Conservation (phyloP, 2,113 vertebrate species). For the Cololabis saira region DNA sequence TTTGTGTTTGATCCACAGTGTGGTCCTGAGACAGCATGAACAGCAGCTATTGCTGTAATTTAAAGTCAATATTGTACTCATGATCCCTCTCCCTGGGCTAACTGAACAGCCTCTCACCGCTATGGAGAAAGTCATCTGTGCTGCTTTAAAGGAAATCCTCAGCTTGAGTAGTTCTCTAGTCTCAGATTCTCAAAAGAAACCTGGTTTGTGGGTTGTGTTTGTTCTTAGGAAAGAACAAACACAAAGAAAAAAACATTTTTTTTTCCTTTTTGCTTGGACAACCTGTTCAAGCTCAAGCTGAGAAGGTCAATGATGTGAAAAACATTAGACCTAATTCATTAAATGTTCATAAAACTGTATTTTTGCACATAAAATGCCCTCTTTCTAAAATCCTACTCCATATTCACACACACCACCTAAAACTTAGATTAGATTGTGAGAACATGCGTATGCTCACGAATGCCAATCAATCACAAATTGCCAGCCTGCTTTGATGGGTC, state of each 20-base stretch:
- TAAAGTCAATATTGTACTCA: conserved; percentile 84
- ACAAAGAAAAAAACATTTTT: conserved; percentile 22
- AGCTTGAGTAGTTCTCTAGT: conserved; percentile 48
- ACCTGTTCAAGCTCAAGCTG: no score
- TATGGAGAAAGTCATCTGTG: conserved; percentile 60
- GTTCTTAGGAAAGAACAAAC: conserved; percentile 25
- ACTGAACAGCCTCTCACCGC: conserved; percentile 55
- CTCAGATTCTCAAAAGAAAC: conserved; percentile 32
- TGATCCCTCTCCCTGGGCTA: conserved; percentile 80
- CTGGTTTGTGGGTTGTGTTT: conserved; percentile 28
- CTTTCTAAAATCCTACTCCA: no score
- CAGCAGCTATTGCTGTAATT: conserved; percentile 83
- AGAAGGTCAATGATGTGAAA: no score
- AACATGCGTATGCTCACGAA: no score
- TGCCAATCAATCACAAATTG: no score
- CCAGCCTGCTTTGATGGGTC: no score
- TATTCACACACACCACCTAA: no score
- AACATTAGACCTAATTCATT: no score
- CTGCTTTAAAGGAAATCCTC: conserved; percentile 70
- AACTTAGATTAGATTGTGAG: no score
- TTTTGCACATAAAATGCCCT: no score
- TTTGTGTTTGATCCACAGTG: conserved; percentile 82
- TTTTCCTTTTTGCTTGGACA: conserved; percentile 25
- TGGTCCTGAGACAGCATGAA: conserved; percentile 81
- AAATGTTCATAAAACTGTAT: no score